These are phyloP conservation scores for Drosophila asahinai DNA, from an alignment of 1,140 invertebrate genomes.

Conservation along the genomic window DNA sequence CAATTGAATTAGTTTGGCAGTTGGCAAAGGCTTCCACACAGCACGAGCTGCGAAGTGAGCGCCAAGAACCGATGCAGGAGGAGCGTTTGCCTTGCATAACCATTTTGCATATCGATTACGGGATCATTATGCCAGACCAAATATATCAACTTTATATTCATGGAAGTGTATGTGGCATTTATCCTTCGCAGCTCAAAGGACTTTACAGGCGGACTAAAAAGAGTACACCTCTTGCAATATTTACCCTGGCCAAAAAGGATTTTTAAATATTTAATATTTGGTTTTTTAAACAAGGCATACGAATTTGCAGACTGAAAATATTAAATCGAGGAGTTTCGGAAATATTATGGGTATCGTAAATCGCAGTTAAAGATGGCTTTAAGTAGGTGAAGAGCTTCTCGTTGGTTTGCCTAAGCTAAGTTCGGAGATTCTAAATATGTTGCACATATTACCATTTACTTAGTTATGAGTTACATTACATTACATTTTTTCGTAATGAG, in stretches of 20 bases:
- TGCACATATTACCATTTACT: no score
- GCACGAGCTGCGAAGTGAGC: constrained; percentile 16
- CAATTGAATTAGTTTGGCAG: constrained; percentile 82
- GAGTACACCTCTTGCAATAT: background rate
- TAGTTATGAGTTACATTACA: no score
- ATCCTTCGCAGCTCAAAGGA: constrained; percentile 3
- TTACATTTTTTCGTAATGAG: no score
- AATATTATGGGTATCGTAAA: background rate
- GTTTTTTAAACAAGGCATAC: background rate
- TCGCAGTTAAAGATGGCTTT: background rate
- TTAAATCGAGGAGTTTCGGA: background rate
- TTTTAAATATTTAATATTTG: constrained; percentile 1
- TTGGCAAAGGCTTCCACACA: constrained; percentile 48
- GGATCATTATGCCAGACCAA: constrained; percentile 49
- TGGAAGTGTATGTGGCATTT: constrained; percentile 22
- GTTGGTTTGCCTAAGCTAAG: background rate
- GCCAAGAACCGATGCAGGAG: constrained; percentile 15
- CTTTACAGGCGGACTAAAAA: background rate
- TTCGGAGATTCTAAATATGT: background rate
- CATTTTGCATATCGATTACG: constrained; percentile 57
- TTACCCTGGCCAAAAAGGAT: background rate
- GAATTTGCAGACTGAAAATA: background rate
- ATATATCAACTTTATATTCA: constrained; percentile 58
- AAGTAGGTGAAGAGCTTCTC: background rate
- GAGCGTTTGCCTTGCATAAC: constrained; percentile 28